Evolutionary conservation across 2,888 invertebrate genomes (phyloP).

Genomic region (Tineola bisselliella): DNA sequence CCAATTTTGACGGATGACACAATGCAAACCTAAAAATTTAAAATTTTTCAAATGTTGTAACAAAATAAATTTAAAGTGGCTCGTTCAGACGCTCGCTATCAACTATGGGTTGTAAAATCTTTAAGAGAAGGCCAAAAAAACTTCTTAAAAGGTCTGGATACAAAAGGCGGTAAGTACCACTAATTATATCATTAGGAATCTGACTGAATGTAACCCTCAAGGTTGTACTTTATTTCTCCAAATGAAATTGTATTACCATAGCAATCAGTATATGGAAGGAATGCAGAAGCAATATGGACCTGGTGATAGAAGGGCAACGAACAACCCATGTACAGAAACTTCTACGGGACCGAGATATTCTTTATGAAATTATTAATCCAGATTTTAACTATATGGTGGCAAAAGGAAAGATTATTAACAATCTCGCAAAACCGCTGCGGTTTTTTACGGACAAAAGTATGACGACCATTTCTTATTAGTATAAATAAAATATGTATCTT

Average conservation of each 20-base stretch:
- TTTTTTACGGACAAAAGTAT: neutral
- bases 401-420: neutral
- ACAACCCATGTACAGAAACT: slow-evolving; percentile 40
- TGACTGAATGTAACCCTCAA: neutral
- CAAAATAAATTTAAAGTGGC: slow-evolving; percentile 39
- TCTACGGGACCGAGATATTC: slow-evolving; percentile 39
- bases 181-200: too few species aligned
- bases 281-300: slow-evolving; percentile 28
- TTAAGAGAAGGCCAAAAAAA: slow-evolving; percentile 50
- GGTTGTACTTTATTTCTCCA: too few species aligned
- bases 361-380: slow-evolving; percentile 28
- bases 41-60: neutral
- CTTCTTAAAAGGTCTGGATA: slow-evolving; percentile 46
- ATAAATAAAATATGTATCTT: too few species aligned
- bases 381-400: slow-evolving; percentile 20
- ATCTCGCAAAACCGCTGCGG: neutral
- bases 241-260: slow-evolving; percentile 22
- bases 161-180: slow-evolving; percentile 42
- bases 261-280: slow-evolving; percentile 50
- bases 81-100: slow-evolving; percentile 38
- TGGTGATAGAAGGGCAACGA: slow-evolving; percentile 42
- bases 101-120: slow-evolving; percentile 54
- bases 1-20: neutral
- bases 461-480: neutral
- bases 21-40: neutral